Base-by-base conservation (phyloP, 2,113 vertebrate genomes). In the Dasyornis broadbenti region DNA sequence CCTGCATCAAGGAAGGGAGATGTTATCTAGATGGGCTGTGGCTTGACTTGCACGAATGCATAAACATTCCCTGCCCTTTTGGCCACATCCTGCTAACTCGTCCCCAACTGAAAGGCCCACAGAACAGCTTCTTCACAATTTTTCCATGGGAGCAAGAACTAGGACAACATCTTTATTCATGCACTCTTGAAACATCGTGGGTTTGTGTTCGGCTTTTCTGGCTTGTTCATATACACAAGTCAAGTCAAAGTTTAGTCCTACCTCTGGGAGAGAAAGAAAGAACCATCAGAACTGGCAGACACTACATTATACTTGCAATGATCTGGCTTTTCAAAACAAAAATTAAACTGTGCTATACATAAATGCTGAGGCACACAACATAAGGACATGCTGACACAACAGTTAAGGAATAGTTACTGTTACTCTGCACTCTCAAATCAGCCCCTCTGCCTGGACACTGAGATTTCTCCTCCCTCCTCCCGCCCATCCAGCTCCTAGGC, bases 221-320 rank as follows among this genome's bases (percentile, higher is more conserved):
- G 96, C 96, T 97, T 96, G 95, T 96, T 96, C 95, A 96, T 96
- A 94, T 96, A 96, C 96, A 97, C 96, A 96, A 97, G 95, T 97
- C 94, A 97, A 97, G 93, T 96, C 93, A 97, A 96, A 96, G 93
- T 97, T 96, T 97, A 97, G 96, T 97, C 95, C 96, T 97, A 97
- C 96, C 96, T 97, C 96, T 97, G 96, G 96, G 96, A 97, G 96
- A 97, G 96, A 97, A 97, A 97, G 96, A 97, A 97, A 97, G 96
- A 97, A 97, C 96, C 96, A 97, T 97, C 96, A 97, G 96, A 97
- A 97, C 76, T 96, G 92, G 45, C 95, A 97, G 94, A 97, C 77
- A 95, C 95, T 96, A 82, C 79, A 97, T 93, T 82, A 96, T 57
- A 97, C 87, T 97, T 96, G 95, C 94, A 96, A 92, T 83, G 93